Conservation (phyloP, 2,113 vertebrate species). For the Apodemus speciosus region DNA sequence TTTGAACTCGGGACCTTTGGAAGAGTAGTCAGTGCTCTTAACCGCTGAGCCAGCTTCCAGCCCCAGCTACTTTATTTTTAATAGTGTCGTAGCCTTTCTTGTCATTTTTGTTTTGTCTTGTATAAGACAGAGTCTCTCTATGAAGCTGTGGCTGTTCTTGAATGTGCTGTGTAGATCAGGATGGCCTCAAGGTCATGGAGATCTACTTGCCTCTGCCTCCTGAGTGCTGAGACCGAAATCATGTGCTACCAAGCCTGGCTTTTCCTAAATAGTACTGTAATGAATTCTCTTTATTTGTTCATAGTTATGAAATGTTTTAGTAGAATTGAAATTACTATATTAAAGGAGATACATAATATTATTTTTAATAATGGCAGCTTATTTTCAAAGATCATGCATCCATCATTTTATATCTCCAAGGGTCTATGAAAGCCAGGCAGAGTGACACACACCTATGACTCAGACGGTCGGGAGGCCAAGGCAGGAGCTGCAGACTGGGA, state of each 20-base stretch:
- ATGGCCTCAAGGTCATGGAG: background rate
- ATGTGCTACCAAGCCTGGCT: background rate
- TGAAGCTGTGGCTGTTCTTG: background rate
- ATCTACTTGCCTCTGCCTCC: background rate
- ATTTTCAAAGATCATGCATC: background rate
- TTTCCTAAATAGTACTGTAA: background rate
- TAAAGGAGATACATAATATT: background rate
- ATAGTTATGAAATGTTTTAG: slow-evolving; percentile 12
- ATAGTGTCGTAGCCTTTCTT: background rate
- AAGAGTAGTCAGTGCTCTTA: too few species aligned
- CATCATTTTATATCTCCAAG: background rate
- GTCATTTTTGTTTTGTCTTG: background rate
- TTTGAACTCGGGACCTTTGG: too few species aligned
- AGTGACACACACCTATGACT: background rate
- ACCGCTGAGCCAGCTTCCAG: too few species aligned
- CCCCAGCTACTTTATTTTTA: slow-evolving; percentile 22
- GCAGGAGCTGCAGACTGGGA: background rate
- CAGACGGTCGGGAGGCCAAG: background rate
- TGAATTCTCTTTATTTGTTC: background rate
- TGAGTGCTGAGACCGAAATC: background rate
- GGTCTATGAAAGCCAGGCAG: background rate
- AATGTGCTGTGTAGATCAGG: background rate
- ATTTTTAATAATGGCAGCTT: background rate
- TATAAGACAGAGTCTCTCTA: background rate
- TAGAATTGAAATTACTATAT: slow-evolving; percentile 43